Evolutionary conservation across 2,888 invertebrate genomes (phyloP).

Genomic region (Schrankia costaestrigalis): DNA sequence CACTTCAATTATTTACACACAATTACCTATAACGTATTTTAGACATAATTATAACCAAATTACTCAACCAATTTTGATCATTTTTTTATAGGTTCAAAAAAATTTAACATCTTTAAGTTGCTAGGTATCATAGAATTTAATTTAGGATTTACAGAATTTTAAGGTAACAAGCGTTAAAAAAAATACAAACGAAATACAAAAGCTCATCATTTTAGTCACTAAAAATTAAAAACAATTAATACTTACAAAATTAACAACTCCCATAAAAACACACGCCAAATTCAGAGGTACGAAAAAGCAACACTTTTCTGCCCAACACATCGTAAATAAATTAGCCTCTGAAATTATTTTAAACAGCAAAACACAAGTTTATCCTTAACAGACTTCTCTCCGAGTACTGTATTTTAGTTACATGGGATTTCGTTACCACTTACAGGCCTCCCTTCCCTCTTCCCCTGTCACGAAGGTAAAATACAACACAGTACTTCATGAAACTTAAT

Average conservation of each 20-base stretch:
- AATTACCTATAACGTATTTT: too few species aligned
- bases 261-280: constrained; percentile 24
- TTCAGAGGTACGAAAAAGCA: constrained; percentile 29
- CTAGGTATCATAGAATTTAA: too few species aligned
- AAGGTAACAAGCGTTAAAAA: neutral
- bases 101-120: too few species aligned
- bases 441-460: constrained; percentile 3
- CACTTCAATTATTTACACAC: too few species aligned
- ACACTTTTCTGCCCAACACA: constrained; percentile 25
- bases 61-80: too few species aligned
- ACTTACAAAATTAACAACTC: constrained; percentile 32
- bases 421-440: neutral
- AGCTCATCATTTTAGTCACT: too few species aligned
- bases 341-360: neutral
- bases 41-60: too few species aligned
- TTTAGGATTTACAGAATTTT: too few species aligned
- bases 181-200: too few species aligned
- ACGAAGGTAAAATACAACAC: constrained; percentile 15
- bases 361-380: neutral
- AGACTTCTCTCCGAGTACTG: neutral
- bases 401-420: neutral
- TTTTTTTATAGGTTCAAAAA: too few species aligned
- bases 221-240: constrained; percentile 2
- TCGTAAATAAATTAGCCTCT: constrained; percentile 1
- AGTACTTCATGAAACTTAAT: constrained; percentile 21